Evolutionary conservation across 2,888 invertebrate genomes (phyloP).

Genomic region (Andrena chrysosceles): DNA sequence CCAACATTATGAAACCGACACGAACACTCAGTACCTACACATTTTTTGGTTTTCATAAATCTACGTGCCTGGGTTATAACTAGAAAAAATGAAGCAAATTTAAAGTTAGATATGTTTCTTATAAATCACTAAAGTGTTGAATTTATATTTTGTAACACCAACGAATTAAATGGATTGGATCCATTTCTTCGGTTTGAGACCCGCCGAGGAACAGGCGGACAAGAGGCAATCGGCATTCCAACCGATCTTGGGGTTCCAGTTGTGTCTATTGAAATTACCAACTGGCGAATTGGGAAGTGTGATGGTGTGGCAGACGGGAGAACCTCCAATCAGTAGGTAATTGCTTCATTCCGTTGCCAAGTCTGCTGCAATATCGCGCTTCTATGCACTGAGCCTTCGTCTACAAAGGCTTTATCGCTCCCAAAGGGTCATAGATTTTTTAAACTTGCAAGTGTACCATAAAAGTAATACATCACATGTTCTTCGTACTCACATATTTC

Average conservation of each 20-base stretch:
- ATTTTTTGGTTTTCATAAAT: background rate
- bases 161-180: slow-evolving; percentile 56
- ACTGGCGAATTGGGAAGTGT: slow-evolving; percentile 81
- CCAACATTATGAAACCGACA: background rate
- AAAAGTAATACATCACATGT: too few relatives aligned
- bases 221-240: slow-evolving; percentile 73
- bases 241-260: slow-evolving; percentile 79
- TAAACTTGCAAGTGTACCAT: too few relatives aligned
- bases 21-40: background rate
- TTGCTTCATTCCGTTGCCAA: slow-evolving; percentile 81
- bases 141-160: slow-evolving; percentile 59
- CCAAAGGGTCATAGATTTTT: slow-evolving; percentile 10
- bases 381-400: slow-evolving; percentile 35
- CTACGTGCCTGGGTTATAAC: background rate
- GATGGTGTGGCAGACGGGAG: slow-evolving; percentile 79
- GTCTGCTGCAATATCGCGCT: slow-evolving; percentile 60
- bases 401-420: slow-evolving; percentile 25
- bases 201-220: slow-evolving; percentile 62
- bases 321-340: slow-evolving; percentile 83
- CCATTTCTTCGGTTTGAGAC: slow-evolving; percentile 43
- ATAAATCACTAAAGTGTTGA: slow-evolving; percentile 27
- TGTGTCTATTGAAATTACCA: slow-evolving; percentile 82
- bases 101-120: slow-evolving; percentile 6
- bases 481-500: too few relatives aligned
- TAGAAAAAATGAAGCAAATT: background rate